Percentiles rank a stretch among this genome's conserved stretches.
phyloP scores from a whole-genome alignment of 2,888 invertebrate species.

The Tridacna crocea region DNA sequence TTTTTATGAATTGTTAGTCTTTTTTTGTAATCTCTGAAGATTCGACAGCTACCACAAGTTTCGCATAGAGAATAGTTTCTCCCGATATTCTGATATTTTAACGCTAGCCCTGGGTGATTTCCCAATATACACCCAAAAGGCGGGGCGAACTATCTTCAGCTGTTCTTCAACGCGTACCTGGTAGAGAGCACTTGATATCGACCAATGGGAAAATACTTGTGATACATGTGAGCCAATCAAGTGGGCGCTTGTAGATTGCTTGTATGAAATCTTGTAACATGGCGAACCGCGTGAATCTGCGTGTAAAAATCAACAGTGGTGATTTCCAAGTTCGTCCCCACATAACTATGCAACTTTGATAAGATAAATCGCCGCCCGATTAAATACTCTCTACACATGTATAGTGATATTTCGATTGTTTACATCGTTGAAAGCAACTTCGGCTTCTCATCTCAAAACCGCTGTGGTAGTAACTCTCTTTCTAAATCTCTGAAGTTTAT shows the following conservation, averaged over 20 bases:
- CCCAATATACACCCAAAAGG: slow-evolving; percentile 32
- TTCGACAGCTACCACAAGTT: slow-evolving; percentile 13
- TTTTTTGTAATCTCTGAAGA: slow-evolving; percentile 17
- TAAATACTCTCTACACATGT: slow-evolving; percentile 37
- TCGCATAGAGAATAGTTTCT: neutral
- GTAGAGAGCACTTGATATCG: slow-evolving; percentile 33
- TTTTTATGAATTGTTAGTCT: slow-evolving; percentile 19
- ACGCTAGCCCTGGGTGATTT: neutral
- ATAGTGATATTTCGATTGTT: slow-evolving; percentile 29
- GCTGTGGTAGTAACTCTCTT: slow-evolving; percentile 18
- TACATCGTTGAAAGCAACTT: slow-evolving; percentile 7
- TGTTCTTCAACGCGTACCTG: slow-evolving; percentile 39
- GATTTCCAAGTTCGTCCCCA: slow-evolving; percentile 54
- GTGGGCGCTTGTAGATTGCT: slow-evolving; percentile 45
- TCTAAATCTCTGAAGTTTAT: slow-evolving; percentile 24
- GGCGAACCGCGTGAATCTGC: slow-evolving; percentile 52
- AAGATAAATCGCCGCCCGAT: slow-evolving; percentile 55
- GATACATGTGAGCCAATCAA: slow-evolving; percentile 49
- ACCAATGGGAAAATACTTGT: slow-evolving; percentile 52
- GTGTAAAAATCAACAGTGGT: slow-evolving; percentile 60
- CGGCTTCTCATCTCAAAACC: neutral
- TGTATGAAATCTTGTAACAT: slow-evolving; percentile 52
- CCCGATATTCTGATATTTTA: slow-evolving; percentile 19
- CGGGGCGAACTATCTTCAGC: slow-evolving; percentile 37
- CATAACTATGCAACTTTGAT: slow-evolving; percentile 58